Evolutionary conservation across 2,888 invertebrate genomes (phyloP).

Genomic region (Teleogryllus oceanicus): DNA sequence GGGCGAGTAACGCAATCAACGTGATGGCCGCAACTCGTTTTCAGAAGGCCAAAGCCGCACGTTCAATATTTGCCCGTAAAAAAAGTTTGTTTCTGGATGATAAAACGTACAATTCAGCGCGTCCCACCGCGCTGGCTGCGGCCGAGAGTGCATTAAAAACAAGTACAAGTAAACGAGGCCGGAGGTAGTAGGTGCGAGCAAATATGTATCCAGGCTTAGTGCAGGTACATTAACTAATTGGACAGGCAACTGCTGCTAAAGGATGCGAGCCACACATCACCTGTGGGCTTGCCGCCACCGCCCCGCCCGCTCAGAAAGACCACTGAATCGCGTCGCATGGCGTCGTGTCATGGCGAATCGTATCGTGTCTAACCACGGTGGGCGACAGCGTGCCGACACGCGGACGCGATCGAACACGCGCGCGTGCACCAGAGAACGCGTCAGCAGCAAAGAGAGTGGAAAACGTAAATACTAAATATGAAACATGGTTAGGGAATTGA

Average conservation of each 20-base stretch:
- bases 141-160: constrained; percentile 1
- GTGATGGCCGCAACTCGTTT: background rate
- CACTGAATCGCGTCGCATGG: too few relatives aligned
- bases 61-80: background rate
- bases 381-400: too few relatives aligned
- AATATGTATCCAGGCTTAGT: background rate
- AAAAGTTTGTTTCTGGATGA: background rate
- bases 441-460: too few relatives aligned
- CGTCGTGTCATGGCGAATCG: too few relatives aligned
- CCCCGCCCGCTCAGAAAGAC: too few relatives aligned
- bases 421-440: too few relatives aligned
- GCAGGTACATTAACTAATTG: constrained; percentile 12
- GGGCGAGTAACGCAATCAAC: constrained; percentile 18
- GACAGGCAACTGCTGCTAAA: background rate
- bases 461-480: too few relatives aligned
- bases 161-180: background rate
- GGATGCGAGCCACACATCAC: constrained; percentile 18
- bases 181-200: background rate
- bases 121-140: background rate
- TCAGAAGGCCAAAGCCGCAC: background rate
- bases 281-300: background rate
- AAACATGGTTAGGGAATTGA: too few relatives aligned
- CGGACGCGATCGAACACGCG: too few relatives aligned
- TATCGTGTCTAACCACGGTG: too few relatives aligned
- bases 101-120: background rate